Evolutionary conservation across 2,888 invertebrate species (phyloP).

Genomic region (Himalopsyche japonica): DNA sequence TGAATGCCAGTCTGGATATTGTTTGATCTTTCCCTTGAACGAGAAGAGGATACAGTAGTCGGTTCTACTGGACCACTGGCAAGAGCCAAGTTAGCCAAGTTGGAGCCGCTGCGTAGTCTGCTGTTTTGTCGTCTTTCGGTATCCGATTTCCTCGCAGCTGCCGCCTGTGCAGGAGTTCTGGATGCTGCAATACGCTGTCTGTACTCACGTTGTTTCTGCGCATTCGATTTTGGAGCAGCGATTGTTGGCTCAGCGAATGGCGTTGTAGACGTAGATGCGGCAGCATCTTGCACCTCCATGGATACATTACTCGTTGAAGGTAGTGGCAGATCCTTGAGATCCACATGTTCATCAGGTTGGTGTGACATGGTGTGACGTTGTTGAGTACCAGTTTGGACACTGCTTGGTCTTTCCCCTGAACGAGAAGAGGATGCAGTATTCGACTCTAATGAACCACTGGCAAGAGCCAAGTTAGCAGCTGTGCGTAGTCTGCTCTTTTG

Average conservation of each 20-base stretch:
- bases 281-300: not conserved
- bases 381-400: constrained; percentile 39
- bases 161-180: constrained; percentile 43
- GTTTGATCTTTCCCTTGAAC: too few relatives aligned
- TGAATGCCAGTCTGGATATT: too few relatives aligned
- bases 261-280: constrained; percentile 4
- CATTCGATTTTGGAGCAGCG: constrained; percentile 36
- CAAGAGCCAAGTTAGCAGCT: constrained; percentile 43
- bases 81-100: too few relatives aligned
- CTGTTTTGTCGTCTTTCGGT: constrained; percentile 42
- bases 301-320: too few relatives aligned
- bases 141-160: constrained; percentile 41
- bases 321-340: not conserved
- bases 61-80: not conserved
- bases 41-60: constrained; percentile 38
- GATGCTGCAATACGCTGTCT: constrained; percentile 44
- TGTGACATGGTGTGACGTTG: constrained; percentile 29
- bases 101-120: constrained; percentile 34
- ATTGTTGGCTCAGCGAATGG: constrained; percentile 8
- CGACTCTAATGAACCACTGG: constrained; percentile 32
- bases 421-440: constrained; percentile 40
- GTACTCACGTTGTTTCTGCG: constrained; percentile 44
- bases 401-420: constrained; percentile 39
- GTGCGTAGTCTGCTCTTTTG: constrained; percentile 35
- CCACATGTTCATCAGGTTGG: constrained; percentile 21